Base-by-base conservation (phyloP, 2,888 invertebrate genomes). In the Allolobophora icterica region DNA sequence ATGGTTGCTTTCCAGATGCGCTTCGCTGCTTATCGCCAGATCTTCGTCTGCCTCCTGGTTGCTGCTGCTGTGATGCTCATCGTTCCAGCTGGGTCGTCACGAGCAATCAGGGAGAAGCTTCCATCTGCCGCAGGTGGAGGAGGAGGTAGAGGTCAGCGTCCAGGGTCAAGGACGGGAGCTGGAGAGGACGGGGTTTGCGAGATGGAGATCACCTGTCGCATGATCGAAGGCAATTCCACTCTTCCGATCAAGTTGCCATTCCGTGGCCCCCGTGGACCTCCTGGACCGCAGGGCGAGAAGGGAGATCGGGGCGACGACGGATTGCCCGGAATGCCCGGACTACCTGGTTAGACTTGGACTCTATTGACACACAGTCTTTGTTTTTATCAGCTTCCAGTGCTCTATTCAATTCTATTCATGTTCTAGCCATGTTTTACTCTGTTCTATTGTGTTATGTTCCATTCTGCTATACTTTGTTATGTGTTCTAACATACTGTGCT, bases 241-340 rank as follows among this genome's bases (percentile, higher is more conserved):
- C 87, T 90, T 52, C 52, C 91, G 21, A 93, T 94, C 21, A 93
- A 92, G 45, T 92, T 94, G 34, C 94, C 94, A 35, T 94, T 94
- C 83, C 93, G 93, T 90, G 94, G 94, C 15, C 94, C 94, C 3
- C 90, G 93, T n/a, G 94, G 94, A 30, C 94, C 94, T 19, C 92
- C 93, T 13, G 94, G 94, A 33, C 90, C 93, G 35, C 94, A 94
- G 90, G 94, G 94, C 52, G 92, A 92, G 17, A 92, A 92, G 19
- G 94, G 94, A 21, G 93, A 93, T 92, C 92, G 93, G 33, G 94
- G 94, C 52, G 92, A 91, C 11, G 93, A 93, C 24, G 94, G 94
- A 2, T 84, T 92, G 42, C 94, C 93, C 19, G 94, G 94, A 89
- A 90, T 92, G 34, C 93, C 94, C 90, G 94, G 94, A 93, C 84